These are phyloP conservation scores for Drosophila melanogaster DNA, from an alignment of 1,140 invertebrate species.

Conservation along the genomic window DNA sequence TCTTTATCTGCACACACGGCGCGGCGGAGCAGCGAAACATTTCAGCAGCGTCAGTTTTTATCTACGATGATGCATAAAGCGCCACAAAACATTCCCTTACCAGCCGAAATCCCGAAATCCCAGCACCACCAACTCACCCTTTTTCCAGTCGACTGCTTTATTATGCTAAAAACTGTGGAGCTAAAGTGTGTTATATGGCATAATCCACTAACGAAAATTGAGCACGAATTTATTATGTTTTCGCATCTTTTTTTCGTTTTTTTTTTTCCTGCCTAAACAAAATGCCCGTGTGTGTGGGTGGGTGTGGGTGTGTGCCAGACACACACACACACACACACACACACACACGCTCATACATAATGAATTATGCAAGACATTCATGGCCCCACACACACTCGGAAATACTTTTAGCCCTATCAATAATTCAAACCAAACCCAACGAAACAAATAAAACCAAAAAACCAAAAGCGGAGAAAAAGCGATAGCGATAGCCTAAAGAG, in stretches of 20 bases:
- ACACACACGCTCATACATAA: conserved; percentile 51
- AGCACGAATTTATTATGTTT: conserved; percentile 81
- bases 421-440: conserved; percentile 72
- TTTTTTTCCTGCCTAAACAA: conserved; percentile 58
- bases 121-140: conserved; percentile 26
- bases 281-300: conserved; percentile 17
- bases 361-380: conserved; percentile 79
- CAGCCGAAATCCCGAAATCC: not conserved
- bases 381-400: conserved; percentile 21
- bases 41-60: conserved; percentile 61
- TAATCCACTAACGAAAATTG: conserved; percentile 83
- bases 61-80: conserved; percentile 66
- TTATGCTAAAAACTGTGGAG: conserved; percentile 78
- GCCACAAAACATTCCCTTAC: conserved; percentile 6
- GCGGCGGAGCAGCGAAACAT: conserved; percentile 43
- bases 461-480: conserved; percentile 2
- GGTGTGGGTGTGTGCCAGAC: conserved; percentile 7
- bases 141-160: conserved; percentile 76
- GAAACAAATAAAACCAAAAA: conserved; percentile 47
- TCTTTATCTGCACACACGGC: conserved; percentile 30
- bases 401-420: conserved; percentile 69
- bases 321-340: conserved; percentile 14
- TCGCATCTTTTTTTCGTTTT: conserved; percentile 22
- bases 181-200: conserved; percentile 81
- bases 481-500: conserved; percentile 9